phyloP scores from a whole-genome alignment of 30 jellyfish, hydroid and myxozoan genomes.

The Aurelia sp. region DNA sequence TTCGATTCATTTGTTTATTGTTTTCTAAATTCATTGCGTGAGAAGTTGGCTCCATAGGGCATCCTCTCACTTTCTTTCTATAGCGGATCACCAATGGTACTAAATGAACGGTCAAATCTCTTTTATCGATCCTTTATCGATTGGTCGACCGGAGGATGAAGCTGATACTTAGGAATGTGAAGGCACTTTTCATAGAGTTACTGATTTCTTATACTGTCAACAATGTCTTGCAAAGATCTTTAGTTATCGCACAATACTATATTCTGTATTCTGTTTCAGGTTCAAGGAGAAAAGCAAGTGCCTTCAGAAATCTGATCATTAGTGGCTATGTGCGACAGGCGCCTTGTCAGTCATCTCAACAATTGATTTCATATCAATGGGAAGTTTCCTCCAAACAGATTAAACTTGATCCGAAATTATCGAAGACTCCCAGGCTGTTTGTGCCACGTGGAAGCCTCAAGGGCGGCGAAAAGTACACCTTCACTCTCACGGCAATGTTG shows the following conservation, averaged over 20 bases:
- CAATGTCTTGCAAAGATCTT: no score
- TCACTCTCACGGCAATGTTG: conserved; percentile 62
- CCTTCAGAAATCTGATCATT: conserved; percentile 30
- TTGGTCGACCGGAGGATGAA: no score
- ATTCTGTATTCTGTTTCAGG: conserved; percentile 14
- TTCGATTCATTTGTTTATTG: no score
- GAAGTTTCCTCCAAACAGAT: conserved; percentile 62
- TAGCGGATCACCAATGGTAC: no score
- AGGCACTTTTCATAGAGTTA: no score
- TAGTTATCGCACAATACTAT: background rate
- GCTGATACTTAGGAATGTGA: no score
- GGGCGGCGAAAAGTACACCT: conserved; percentile 66
- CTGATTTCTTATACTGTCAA: no score
- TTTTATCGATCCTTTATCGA: no score
- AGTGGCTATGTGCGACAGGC: conserved; percentile 63
- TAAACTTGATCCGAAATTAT: conserved; percentile 33
- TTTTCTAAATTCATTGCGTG: no score
- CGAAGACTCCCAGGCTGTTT: conserved; percentile 64
- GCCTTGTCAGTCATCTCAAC: conserved; percentile 43
- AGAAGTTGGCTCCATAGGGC: no score
- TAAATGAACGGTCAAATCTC: no score
- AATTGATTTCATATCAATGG: conserved; percentile 67
- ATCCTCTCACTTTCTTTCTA: no score
- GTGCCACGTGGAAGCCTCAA: conserved; percentile 66
- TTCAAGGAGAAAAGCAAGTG: conserved; percentile 17